phyloP scores from a whole-genome alignment of 1,140 invertebrate species.

The Leptinotarsa lineolata region DNA sequence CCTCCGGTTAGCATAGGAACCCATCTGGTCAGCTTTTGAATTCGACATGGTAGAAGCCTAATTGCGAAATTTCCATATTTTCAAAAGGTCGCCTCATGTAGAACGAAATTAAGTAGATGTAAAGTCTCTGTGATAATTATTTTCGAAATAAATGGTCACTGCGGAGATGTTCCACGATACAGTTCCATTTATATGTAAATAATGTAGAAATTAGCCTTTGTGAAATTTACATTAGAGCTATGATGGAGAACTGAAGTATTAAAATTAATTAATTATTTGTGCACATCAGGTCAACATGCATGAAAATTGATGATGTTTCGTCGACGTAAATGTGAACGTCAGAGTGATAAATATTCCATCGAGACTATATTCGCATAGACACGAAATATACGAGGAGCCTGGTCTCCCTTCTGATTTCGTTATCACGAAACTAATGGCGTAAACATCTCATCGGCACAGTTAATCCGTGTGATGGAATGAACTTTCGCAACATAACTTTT shows the following conservation, averaged over 20 bases:
- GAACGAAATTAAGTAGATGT: constrained; percentile 34
- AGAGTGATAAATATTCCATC: not conserved
- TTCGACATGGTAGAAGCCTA: not conserved
- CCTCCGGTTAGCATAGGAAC: too few relatives aligned
- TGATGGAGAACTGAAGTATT: not conserved
- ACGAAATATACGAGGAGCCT: too few relatives aligned
- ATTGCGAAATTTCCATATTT: not conserved
- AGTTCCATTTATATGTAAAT: constrained; percentile 44
- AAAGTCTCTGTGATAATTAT: constrained; percentile 42
- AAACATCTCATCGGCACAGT: too few relatives aligned
- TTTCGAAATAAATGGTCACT: constrained; percentile 40
- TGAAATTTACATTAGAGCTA: constrained; percentile 37
- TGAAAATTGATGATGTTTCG: not conserved
- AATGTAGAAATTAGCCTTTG: constrained; percentile 38
- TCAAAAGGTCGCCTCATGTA: constrained; percentile 24
- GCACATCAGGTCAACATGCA: constrained; percentile 3
- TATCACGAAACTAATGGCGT: too few relatives aligned
- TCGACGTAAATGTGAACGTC: not conserved
- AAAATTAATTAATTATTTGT: constrained; percentile 24
- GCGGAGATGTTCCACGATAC: constrained; percentile 33
- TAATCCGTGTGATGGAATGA: too few relatives aligned
- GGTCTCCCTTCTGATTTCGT: too few relatives aligned
- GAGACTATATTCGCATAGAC: too few relatives aligned
- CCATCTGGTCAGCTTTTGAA: not conserved
- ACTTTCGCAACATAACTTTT: too few relatives aligned